Base-by-base conservation (phyloP, 2,888 invertebrate species). In the Parnassius glacialis region DNA sequence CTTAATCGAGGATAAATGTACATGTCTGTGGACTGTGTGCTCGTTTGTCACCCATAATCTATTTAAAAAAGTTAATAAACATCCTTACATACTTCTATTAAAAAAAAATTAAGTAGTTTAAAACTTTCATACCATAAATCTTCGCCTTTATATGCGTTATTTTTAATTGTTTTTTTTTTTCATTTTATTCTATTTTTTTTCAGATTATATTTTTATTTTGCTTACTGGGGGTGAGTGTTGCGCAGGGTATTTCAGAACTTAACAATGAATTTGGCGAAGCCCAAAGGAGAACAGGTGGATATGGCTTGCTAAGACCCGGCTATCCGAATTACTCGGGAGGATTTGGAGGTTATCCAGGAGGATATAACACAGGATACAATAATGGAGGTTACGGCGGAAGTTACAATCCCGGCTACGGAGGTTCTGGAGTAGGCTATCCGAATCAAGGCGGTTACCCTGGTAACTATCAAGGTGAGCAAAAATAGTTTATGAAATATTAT, bases 251-350 rank as follows among this genome's bases (percentile, higher is more conserved):
- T n/a, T 71, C 76, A n/a, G 86, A 82, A 34, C 64, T 77, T 2
- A 80, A 68, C 61, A 75, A 73, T 68, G 83, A 82, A 62, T 65
- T 75, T 63, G 72, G 70, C 47, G 79, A 75, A 41, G 73, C 74
- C 20, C 80, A 79, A 59, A 73, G 79, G 25, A 73, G 84, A 16
- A 84, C 74, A 0, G 85, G 87, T 45, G 87, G 89, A 9, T 90
- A 90, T 57, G 89, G 89, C 1, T 68, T 88, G 9, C 70, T 83
- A 12, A 78, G 74, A 69, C 85, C 83, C 2, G 80, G 83, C 0
- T 78, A 79, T 60, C 68, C 58, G n/a, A 62, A 54, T n/a, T 71
- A 45, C 65, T 68, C 57, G 70, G 78, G 64, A 2, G 71, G 72
- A 2, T 69, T 69, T 12, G 61, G 65, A 47, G 66, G 67, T 25